Conservation (phyloP, 2,113 vertebrate species). For the Rhagologus leucostigma region DNA sequence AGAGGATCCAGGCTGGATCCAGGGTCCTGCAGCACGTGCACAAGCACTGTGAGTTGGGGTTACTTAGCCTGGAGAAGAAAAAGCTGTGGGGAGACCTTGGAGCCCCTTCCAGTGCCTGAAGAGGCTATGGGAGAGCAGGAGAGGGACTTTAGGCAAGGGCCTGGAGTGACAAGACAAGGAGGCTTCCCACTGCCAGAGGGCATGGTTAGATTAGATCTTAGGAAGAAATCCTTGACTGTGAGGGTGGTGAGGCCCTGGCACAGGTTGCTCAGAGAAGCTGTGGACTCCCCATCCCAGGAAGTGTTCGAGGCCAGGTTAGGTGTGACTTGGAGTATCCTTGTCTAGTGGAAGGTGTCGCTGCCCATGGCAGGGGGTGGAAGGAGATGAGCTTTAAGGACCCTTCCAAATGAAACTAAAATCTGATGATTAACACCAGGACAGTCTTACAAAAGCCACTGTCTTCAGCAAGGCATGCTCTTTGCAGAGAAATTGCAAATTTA, state of each 20-base stretch:
- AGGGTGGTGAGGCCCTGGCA: neutral
- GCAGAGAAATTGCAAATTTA: neutral
- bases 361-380: neutral
- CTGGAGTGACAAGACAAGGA: neutral
- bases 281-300: neutral
- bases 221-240: neutral
- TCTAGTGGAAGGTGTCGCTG: neutral
- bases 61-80: neutral
- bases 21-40: neutral
- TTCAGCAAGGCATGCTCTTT: neutral
- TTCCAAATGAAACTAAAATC: neutral
- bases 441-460: fast-evolving
- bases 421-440: neutral
- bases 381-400: neutral
- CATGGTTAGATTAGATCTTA: neutral
- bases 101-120: neutral
- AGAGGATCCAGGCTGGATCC: neutral
- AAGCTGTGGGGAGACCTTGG: too few relatives aligned
- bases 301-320: neutral
- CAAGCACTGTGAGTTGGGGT: fast-evolving
- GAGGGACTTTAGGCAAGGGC: neutral
- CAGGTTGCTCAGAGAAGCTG: neutral
- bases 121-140: neutral
- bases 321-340: neutral
- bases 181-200: neutral